Conservation (phyloP, 2,113 vertebrate species). For the Leucopternis melanops region DNA sequence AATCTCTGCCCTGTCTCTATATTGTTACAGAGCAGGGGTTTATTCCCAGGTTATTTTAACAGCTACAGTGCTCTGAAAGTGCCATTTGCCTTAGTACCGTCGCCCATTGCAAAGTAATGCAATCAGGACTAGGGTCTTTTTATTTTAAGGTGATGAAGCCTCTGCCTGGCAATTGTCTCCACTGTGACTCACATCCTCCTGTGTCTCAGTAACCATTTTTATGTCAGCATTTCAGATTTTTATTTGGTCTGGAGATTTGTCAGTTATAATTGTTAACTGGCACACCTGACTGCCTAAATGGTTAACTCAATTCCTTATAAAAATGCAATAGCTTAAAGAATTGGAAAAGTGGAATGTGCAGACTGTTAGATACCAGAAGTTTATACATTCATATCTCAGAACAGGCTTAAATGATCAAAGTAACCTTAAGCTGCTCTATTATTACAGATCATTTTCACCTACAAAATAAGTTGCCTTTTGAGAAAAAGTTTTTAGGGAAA, state of each 20-base stretch:
- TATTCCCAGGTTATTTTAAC: not conserved
- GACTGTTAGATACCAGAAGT: not conserved
- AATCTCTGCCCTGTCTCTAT: not conserved
- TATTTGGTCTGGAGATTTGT: not conserved
- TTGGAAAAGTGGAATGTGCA: not conserved
- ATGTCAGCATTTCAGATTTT: not conserved
- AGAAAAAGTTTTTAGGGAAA: not conserved
- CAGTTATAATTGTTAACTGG: not conserved
- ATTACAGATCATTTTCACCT: not conserved
- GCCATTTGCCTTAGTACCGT: not conserved
- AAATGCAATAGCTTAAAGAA: not conserved
- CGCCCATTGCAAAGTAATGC: not conserved
- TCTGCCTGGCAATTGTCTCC: not conserved
- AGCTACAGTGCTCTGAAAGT: not conserved
- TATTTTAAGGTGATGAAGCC: not conserved
- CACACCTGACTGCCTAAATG: not conserved
- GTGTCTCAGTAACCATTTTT: not conserved
- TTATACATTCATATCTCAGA: not conserved
- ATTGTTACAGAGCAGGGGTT: not conserved
- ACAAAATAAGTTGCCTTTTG: not conserved
- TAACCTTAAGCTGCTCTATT: not conserved
- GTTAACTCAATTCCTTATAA: not conserved
- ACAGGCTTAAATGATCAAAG: not conserved
- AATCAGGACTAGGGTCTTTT: not conserved
- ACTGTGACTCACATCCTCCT: not conserved